Conservation (phyloP, 2,797 vertebrate species). For the Neosilurus mollespiculum region DNA sequence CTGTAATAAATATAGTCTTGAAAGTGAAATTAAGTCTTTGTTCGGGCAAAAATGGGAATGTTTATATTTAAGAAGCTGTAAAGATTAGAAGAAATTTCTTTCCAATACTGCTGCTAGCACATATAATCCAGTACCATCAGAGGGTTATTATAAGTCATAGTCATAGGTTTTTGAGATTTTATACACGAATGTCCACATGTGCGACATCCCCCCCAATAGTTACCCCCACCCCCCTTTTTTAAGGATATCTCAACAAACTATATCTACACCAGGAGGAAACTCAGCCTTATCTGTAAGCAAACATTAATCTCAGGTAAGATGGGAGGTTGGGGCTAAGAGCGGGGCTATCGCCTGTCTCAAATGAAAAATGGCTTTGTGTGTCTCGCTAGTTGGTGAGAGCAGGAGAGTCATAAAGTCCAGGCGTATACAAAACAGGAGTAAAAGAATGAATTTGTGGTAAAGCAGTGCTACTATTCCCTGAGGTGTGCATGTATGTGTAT, state of each 20-base stretch:
- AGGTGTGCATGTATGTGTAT: not conserved
- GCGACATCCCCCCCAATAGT: too few relatives aligned
- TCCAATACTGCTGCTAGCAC: too few relatives aligned
- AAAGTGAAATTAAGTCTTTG: too few relatives aligned
- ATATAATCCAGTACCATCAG: too few relatives aligned
- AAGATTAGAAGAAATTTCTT: too few relatives aligned
- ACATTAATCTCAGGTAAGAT: constrained; percentile 47
- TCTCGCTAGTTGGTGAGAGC: constrained; percentile 37
- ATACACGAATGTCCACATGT: too few relatives aligned
- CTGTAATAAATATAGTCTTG: too few relatives aligned
- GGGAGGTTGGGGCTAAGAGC: constrained; percentile 32
- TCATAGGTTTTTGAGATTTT: too few relatives aligned
- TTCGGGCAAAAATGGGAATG: too few relatives aligned
- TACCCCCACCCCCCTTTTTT: not conserved
- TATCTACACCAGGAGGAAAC: constrained; percentile 16
- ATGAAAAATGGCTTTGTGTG: constrained; percentile 52
- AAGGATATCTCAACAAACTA: constrained; percentile 13
- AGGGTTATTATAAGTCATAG: too few relatives aligned
- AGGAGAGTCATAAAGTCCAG: constrained; percentile 30
- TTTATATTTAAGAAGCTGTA: too few relatives aligned
- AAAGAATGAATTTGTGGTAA: constrained; percentile 46
- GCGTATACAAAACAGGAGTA: constrained; percentile 22
- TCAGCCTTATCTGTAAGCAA: constrained; percentile 26
- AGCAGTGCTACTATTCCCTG: constrained; percentile 30
- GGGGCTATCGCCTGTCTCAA: constrained; percentile 28